These are phyloP conservation scores for Pangasius mekongensis DNA, from an alignment of 2,797 vertebrate genomes.

Conservation along the genomic window DNA sequence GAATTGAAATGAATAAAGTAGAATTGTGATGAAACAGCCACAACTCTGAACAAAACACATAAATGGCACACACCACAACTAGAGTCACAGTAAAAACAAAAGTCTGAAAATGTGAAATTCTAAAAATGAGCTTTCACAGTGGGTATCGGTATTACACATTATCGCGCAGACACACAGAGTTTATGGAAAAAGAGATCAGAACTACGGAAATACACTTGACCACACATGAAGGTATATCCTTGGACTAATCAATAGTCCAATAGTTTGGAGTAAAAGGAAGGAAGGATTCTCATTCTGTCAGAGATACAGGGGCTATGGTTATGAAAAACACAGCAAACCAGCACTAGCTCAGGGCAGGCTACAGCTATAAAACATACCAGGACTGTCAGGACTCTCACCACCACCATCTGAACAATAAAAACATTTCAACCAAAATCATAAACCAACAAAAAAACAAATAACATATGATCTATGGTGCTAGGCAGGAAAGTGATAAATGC, in stretches of 20 bases:
- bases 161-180: not conserved
- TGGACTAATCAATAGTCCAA: conserved; percentile 18
- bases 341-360: conserved; percentile 63
- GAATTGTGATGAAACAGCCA: not conserved
- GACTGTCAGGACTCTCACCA: conserved; percentile 74
- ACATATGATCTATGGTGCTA: not conserved
- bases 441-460: conserved; percentile 62
- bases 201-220: conserved; percentile 15
- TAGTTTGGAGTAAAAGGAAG: conserved; percentile 29
- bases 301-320: conserved; percentile 52
- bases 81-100: not conserved
- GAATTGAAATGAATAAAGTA: not conserved
- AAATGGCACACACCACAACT: not conserved
- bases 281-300: conserved; percentile 31
- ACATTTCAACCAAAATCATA: conserved; percentile 71
- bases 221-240: conserved; percentile 24
- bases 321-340: conserved; percentile 61
- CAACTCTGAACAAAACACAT: not conserved
- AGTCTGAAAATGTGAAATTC: not conserved
- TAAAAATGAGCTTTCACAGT: not conserved
- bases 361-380: conserved; percentile 74
- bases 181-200: not conserved
- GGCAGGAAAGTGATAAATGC: conserved; percentile 1
- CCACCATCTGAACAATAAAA: conserved; percentile 72
- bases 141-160: not conserved